Conservation (phyloP, 2,888 invertebrate species). For the Drosophila eohydei region DNA sequence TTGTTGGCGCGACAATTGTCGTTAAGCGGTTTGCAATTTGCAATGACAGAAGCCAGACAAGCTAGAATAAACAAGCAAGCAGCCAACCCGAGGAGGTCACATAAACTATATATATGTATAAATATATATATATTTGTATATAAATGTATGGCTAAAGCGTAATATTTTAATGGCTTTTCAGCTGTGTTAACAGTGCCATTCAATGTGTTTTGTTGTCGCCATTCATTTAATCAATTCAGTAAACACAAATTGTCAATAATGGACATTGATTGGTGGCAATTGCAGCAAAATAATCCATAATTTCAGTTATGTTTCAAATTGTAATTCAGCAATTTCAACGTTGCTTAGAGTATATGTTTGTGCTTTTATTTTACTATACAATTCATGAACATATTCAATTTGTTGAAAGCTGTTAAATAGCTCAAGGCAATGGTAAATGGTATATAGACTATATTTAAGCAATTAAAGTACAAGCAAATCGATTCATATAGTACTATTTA, state of each 20-base stretch:
- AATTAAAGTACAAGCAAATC: too few species aligned
- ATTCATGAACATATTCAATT: neutral
- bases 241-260: neutral
- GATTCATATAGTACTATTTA: too few species aligned
- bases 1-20: conserved; percentile 45
- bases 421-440: neutral
- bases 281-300: neutral
- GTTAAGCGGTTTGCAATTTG: conserved; percentile 35
- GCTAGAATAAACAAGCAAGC: conserved; percentile 12
- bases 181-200: neutral
- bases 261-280: neutral
- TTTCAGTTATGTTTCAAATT: neutral
- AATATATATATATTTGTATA: conserved; percentile 2
- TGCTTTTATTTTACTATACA: neutral
- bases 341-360: neutral
- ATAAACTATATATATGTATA: conserved; percentile 11
- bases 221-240: neutral
- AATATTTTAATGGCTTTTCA: neutral
- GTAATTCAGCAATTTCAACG: neutral
- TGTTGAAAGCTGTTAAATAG: neutral
- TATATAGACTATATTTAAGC: neutral
- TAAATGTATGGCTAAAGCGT: neutral
- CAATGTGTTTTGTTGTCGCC: neutral
- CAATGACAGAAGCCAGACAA: conserved; percentile 17
- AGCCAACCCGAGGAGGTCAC: neutral